Evolutionary conservation across 2,797 vertebrate species (phyloP).

Genomic region (Phataginus tricuspis): DNA sequence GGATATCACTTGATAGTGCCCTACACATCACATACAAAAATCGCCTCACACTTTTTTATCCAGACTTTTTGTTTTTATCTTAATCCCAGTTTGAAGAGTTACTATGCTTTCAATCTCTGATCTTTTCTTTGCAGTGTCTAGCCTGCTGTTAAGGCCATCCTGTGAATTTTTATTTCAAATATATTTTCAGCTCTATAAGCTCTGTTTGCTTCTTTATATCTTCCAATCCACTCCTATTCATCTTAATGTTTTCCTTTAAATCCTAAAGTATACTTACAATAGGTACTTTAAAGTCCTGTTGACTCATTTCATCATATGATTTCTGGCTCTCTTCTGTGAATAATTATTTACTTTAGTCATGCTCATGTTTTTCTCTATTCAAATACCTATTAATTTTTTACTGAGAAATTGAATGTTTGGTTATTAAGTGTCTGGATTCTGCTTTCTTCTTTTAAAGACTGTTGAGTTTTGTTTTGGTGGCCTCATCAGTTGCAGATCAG

Average conservation of each 20-base stretch:
- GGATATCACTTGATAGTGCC: not conserved
- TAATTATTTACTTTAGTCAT: not conserved
- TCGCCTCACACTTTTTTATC: not conserved
- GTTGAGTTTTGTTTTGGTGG: not conserved
- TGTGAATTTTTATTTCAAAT: not conserved
- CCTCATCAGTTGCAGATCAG: not conserved
- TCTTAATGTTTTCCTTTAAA: not conserved
- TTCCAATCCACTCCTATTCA: not conserved
- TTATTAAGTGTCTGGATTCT: not conserved
- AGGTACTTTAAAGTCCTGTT: not conserved
- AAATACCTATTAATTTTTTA: not conserved
- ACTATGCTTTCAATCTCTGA: not conserved
- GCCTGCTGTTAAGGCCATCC: not conserved
- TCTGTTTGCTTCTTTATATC: not conserved
- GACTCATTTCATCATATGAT: not conserved
- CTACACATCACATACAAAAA: not conserved
- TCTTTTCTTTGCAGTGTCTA: not conserved
- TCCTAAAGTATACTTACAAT: not conserved
- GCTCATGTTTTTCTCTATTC: not conserved
- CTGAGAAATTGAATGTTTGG: not conserved
- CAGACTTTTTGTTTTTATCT: not conserved
- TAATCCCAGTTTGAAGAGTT: not conserved
- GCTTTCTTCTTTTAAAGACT: conserved; percentile 25
- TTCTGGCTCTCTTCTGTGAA: not conserved
- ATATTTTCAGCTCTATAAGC: not conserved